Evolutionary conservation across 1,140 invertebrate species (phyloP).

Genomic region (Amyelois transitella): DNA sequence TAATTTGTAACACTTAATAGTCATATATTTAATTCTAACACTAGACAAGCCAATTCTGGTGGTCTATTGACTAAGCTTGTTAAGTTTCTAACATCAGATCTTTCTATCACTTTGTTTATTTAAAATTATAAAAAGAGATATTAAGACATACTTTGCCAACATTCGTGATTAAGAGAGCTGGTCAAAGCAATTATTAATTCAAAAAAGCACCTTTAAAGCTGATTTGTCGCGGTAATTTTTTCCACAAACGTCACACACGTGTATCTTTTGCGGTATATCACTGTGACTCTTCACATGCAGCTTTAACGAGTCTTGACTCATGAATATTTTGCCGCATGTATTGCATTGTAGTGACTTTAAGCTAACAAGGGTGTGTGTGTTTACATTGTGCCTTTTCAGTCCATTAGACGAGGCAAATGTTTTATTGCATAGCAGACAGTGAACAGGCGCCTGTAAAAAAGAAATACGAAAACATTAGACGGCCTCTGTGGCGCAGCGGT

Average conservation of each 20-base stretch:
- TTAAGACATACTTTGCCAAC: too few species aligned
- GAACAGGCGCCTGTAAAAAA: conserved; percentile 33
- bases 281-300: conserved; percentile 48
- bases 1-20: conserved; percentile 1
- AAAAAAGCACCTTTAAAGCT: conserved; percentile 41
- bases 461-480: not conserved
- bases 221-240: conserved; percentile 40
- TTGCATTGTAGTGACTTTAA: conserved; percentile 45
- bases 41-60: too few species aligned
- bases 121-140: too few species aligned
- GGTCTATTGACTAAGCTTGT: too few species aligned
- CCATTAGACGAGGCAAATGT: conserved; percentile 53
- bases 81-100: too few species aligned
- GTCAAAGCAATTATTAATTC: not conserved
- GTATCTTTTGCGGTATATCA: conserved; percentile 25
- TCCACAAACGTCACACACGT: conserved; percentile 62
- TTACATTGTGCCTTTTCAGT: conserved; percentile 43
- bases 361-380: conserved; percentile 33
- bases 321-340: conserved; percentile 52
- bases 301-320: conserved; percentile 40
- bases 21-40: not conserved
- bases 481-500: too few species aligned
- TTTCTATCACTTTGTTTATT: too few species aligned
- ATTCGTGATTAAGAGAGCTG: not conserved
- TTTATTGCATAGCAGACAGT: conserved; percentile 51